Evolutionary conservation across 1,140 invertebrate species (phyloP).

Genomic region (Drosophila pectinifera): DNA sequence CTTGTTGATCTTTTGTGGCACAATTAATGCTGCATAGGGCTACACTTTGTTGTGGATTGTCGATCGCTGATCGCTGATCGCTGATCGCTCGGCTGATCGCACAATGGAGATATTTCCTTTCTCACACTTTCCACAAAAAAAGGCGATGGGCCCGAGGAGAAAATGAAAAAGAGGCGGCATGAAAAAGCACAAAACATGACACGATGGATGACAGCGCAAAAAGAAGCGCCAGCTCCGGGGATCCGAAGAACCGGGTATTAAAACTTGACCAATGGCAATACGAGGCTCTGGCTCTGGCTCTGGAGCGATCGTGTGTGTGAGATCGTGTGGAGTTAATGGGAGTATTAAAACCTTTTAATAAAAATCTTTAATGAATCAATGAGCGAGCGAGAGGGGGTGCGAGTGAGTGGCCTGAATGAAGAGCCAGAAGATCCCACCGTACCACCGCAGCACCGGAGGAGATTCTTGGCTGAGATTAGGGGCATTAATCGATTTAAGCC

Average conservation of each 20-base stretch:
- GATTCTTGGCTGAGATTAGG: conserved; percentile 78
- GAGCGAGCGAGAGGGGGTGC: conserved; percentile 42
- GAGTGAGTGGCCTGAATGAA: conserved; percentile 53
- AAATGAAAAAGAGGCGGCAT: conserved; percentile 69
- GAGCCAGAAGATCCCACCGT: conserved; percentile 30
- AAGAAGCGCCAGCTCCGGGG: conserved; percentile 75
- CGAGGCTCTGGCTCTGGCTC: not conserved
- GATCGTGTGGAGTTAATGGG: conserved; percentile 84
- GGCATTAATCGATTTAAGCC: conserved; percentile 84
- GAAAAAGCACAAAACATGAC: conserved; percentile 83
- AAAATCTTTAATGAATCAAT: conserved; percentile 84
- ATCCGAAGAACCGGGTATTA: conserved; percentile 59
- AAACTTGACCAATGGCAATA: conserved; percentile 63
- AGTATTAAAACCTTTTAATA: conserved; percentile 85
- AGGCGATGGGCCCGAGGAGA: conserved; percentile 18
- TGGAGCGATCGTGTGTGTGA: conserved; percentile 53
- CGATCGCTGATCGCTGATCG: conserved; percentile 46
- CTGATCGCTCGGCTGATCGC: conserved; percentile 61
- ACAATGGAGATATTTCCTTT: conserved; percentile 82
- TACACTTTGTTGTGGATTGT: conserved; percentile 66
- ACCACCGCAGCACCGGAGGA: conserved; percentile 29
- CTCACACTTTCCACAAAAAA: conserved; percentile 80
- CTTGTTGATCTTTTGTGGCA: conserved; percentile 62
- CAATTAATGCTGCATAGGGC: conserved; percentile 72
- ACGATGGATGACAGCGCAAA: conserved; percentile 84